Percentiles rank a stretch among this genome's conserved stretches.
Evolutionary conservation across 2,888 invertebrate species (phyloP).

Genomic region (Drosophila macrothrix): DNA sequence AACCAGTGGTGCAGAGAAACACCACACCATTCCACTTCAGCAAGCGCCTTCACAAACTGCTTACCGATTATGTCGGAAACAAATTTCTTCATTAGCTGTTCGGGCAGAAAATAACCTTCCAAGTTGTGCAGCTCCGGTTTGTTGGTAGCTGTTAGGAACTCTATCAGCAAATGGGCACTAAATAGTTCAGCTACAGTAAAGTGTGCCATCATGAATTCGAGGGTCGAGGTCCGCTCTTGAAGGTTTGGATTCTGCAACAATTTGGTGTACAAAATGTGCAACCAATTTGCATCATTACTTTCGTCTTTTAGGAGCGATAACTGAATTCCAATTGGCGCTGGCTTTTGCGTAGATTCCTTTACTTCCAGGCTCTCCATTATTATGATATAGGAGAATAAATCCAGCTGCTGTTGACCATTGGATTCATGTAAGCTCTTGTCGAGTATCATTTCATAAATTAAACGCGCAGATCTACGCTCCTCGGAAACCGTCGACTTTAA

Average conservation of each 20-base stretch:
- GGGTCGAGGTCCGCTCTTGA: not conserved
- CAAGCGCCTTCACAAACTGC: conserved; percentile 11
- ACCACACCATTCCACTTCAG: conserved; percentile 14
- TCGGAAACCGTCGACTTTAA: not conserved
- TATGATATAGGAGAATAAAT: conserved; percentile 10
- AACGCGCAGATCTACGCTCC: conserved; percentile 1
- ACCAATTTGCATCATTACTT: not conserved
- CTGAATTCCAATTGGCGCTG: not conserved
- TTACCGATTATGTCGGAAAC: not conserved
- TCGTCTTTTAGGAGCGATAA: conserved; percentile 2
- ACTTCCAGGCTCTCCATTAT: conserved; percentile 21
- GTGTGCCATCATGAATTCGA: conserved; percentile 14
- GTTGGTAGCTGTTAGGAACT: conserved; percentile 18
- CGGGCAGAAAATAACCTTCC: not conserved
- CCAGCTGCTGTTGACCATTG: not conserved
- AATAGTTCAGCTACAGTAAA: conserved; percentile 6
- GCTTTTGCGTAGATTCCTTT: not conserved
- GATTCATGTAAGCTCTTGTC: not conserved
- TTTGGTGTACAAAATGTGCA: not conserved
- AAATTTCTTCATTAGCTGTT: conserved; percentile 2
- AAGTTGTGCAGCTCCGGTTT: conserved; percentile 10
- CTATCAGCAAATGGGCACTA: conserved; percentile 10
- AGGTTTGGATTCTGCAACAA: conserved; percentile 7
- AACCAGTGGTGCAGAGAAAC: conserved; percentile 15
- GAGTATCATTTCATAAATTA: conserved; percentile 12